Base-by-base conservation (phyloP, 2,113 vertebrate genomes). In the Austrofundulus limnaeus region DNA sequence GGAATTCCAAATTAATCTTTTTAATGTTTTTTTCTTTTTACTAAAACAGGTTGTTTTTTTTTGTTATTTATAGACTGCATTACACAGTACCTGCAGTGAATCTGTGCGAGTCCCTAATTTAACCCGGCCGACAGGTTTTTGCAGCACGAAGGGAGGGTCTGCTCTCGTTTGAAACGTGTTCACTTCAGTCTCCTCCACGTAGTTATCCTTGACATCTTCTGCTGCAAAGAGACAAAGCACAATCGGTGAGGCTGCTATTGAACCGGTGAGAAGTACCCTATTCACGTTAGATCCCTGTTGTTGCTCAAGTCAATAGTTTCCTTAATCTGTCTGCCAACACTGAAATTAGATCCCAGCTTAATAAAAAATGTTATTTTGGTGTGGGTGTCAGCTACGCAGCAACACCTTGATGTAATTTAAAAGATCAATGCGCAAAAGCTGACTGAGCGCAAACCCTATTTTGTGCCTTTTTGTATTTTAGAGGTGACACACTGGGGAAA, bases 181-280 rank as follows among this genome's bases (percentile, higher is more conserved):
- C 13, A 93, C 93, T 81, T 98, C 95, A 15, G 93, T 94, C 76
- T 95, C 95, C 78, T 96, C 95, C 46, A 85, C 85, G 14, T 92
- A 94, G 34, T 84, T 93, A 68, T 94, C 93, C 86, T 93, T 95
- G 63, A 82, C 92, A 73, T 90, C 72, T 31, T 92, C 93, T 93
- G 86, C 73, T 84, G 77, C 25, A 84, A 37, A 86, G 7, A 82
- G 9, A 81, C 17, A 87, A 20, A 72, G 19, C 11, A 42, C 1
- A 11, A 65, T 57, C 58, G 74, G 21, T 41, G 17, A 61, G 24
- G 53, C 19, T 11, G 17, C 41, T 25, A 54, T 15, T 23, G 20
- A 60, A 58, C 49, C 23, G 20, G 28, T 11, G 21, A 60, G 14
- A 5, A 50, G 9, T 51, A 41, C 63, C 38, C 39, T 16, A 20